These are phyloP conservation scores for Psilopogon haemacephalus DNA, from an alignment of 2,113 vertebrate genomes.

Conservation along the genomic window DNA sequence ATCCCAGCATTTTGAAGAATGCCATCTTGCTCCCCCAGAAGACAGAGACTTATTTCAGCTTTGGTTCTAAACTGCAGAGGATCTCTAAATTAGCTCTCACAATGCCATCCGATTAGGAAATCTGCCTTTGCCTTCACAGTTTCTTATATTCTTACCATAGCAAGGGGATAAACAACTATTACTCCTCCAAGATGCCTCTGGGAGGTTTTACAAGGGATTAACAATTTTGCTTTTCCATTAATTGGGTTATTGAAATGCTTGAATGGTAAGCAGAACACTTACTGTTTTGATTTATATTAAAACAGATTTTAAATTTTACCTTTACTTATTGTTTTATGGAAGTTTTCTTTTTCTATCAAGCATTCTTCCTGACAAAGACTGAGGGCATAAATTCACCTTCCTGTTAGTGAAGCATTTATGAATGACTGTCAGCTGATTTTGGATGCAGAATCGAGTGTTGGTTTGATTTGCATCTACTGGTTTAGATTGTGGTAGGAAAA, in stretches of 20 bases:
- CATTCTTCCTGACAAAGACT: not conserved
- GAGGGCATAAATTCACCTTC: not conserved
- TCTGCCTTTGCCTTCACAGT: slow-evolving; percentile 46
- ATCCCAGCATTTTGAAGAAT: slow-evolving; percentile 80
- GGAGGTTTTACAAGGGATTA: slow-evolving; percentile 7
- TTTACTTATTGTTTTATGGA: not conserved
- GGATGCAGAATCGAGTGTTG: not conserved
- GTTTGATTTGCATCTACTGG: slow-evolving; percentile 19
- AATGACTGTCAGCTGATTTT: slow-evolving; percentile 1
- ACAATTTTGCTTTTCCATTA: slow-evolving; percentile 21
- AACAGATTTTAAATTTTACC: not conserved
- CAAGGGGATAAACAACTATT: slow-evolving; percentile 44
- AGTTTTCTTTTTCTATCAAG: slow-evolving; percentile 12
- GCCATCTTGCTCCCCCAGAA: slow-evolving; percentile 69
- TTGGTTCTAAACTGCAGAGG: slow-evolving; percentile 69
- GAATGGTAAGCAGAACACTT: not conserved
- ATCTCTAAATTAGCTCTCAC: slow-evolving; percentile 59
- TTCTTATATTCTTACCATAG: slow-evolving; percentile 48
- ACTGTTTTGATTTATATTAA: not conserved
- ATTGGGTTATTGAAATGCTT: not conserved
- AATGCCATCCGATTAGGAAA: slow-evolving; percentile 60
- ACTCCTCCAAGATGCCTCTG: not conserved
- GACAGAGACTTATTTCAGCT: slow-evolving; percentile 71
- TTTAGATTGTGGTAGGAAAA: not conserved
- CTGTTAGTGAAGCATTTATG: not conserved